A percentile compares a stretch with the other conserved stretches of the same genome.
phyloP scores from a whole-genome alignment of 1,140 invertebrate species.

The Nylanderia fulva region DNA sequence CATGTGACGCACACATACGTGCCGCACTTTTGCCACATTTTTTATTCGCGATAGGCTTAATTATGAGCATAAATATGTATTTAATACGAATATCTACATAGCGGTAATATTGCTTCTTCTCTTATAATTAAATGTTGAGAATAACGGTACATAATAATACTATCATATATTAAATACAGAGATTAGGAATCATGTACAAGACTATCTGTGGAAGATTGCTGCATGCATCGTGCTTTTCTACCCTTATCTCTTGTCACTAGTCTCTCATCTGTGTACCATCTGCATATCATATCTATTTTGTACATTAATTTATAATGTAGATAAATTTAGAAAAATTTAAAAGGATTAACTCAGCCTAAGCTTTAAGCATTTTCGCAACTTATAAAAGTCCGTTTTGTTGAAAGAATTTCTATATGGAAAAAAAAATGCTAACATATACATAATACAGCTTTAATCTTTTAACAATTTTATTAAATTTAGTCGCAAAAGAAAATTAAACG shows the following conservation, averaged over 20 bases:
- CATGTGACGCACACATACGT: background rate
- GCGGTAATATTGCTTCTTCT: background rate
- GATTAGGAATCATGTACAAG: background rate
- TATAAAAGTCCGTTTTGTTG: background rate
- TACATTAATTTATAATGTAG: background rate
- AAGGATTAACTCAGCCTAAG: no score
- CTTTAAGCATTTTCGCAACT: no score
- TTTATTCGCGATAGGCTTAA: background rate
- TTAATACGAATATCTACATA: background rate
- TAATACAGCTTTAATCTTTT: background rate
- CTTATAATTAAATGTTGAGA: background rate
- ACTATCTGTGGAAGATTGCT: background rate
- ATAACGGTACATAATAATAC: background rate
- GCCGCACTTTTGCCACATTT: conserved; percentile 1
- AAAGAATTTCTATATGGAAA: background rate
- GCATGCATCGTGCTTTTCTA: background rate
- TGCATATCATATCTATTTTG: background rate
- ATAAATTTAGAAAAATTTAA: no score
- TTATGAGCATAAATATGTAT: background rate
- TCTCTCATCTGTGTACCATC: background rate
- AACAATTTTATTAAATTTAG: background rate
- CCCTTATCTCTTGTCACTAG: background rate
- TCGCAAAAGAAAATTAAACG: background rate
- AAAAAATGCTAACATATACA: background rate
- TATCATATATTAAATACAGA: background rate